Percentiles rank a stretch among this genome's conserved stretches.
Evolutionary conservation across 2,888 invertebrate genomes (phyloP).

Genomic region (Cataglyphis rosenhaueri): DNA sequence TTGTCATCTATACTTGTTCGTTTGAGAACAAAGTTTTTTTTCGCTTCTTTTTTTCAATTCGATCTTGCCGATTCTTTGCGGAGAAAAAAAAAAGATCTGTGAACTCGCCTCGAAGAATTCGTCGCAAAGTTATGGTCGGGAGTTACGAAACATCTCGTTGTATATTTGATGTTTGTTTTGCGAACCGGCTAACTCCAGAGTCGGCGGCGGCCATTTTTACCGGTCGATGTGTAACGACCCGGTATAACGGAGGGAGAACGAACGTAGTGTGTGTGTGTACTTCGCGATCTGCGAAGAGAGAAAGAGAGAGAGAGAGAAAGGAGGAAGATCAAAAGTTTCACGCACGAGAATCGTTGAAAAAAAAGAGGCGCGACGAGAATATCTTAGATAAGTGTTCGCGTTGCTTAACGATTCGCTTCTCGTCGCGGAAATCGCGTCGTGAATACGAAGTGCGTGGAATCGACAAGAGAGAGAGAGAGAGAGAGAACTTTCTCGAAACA

Average conservation of each 20-base stretch:
- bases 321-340: neutral
- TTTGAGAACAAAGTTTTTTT: neutral
- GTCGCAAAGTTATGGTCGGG: neutral
- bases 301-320: neutral
- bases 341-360: constrained; percentile 12
- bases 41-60: neutral
- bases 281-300: constrained; percentile 18
- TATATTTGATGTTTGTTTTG: constrained; percentile 18
- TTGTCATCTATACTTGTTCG: neutral
- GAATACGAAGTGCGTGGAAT: constrained; percentile 1
- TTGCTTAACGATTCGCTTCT: constrained; percentile 10
- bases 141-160: neutral
- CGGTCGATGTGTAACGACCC: constrained; percentile 45
- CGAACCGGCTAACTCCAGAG: constrained; percentile 24
- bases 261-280: neutral
- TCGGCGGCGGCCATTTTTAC: constrained; percentile 53
- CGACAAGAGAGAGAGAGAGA: constrained; percentile 12
- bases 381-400: constrained; percentile 6
- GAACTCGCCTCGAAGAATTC: neutral
- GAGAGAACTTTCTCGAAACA: constrained; percentile 69
- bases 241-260: constrained; percentile 10
- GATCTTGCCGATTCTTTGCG: neutral
- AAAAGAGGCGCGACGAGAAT: constrained; percentile 31
- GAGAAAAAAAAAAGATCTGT: neutral
- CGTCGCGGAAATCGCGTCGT: constrained; percentile 21